Conservation (phyloP, 2,113 vertebrate genomes). For the Sceloporus tristichus region DNA sequence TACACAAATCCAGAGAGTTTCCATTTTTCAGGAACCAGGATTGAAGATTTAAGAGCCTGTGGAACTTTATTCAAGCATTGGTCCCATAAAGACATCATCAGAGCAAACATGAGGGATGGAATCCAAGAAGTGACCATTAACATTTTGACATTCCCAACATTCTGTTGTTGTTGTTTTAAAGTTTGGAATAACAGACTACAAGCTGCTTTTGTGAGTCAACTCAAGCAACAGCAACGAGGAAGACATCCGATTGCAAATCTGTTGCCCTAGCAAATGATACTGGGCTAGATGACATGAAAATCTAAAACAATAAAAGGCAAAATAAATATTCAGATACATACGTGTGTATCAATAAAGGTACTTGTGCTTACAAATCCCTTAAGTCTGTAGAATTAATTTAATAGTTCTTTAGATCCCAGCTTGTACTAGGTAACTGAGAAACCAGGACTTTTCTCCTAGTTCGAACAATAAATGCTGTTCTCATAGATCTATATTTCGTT, state of each 20-base stretch:
- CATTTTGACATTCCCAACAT: too few species aligned
- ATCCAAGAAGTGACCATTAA: background rate
- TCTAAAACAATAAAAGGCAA: background rate
- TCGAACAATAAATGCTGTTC: background rate
- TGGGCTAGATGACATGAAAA: background rate
- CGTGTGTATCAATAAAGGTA: background rate
- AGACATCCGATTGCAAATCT: background rate
- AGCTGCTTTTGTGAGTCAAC: background rate
- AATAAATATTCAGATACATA: background rate
- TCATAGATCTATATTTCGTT: background rate
- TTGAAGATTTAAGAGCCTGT: too few species aligned
- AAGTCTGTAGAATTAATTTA: background rate
- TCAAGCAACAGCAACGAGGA: background rate
- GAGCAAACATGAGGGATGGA: background rate
- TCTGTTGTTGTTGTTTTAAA: too few species aligned
- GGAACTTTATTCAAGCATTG: too few species aligned
- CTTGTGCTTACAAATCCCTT: background rate
- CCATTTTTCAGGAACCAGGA: too few species aligned
- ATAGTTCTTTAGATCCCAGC: background rate
- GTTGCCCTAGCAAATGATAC: background rate
- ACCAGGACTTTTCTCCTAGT: background rate
- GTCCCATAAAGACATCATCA: too few species aligned
- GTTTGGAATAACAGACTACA: background rate
- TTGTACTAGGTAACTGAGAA: background rate
- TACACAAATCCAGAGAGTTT: background rate